Evolutionary conservation across 2,888 invertebrate genomes (phyloP).

Genomic region (Macrosiphum euphorbiae): DNA sequence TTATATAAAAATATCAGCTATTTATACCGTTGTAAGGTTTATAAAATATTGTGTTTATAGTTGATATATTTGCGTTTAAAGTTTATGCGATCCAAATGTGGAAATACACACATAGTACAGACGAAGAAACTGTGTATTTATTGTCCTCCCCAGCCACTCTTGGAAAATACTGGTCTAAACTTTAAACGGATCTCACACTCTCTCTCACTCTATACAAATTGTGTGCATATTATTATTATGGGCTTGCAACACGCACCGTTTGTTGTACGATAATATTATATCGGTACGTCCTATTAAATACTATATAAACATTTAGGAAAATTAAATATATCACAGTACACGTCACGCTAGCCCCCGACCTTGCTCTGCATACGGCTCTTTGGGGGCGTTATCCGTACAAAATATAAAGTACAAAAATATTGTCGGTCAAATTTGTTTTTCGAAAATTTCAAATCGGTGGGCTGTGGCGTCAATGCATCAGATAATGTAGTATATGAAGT

Average conservation of each 20-base stretch:
- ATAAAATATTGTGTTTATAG: background rate
- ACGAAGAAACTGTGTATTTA: background rate
- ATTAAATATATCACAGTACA: background rate
- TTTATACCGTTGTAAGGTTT: background rate
- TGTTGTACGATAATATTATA: background rate
- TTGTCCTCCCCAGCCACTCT: background rate
- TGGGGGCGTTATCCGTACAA: background rate
- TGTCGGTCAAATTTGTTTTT: background rate
- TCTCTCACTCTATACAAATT: background rate
- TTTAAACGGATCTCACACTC: background rate
- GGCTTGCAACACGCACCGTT: background rate
- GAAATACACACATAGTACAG: background rate
- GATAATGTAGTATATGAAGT: background rate
- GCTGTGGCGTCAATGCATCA: background rate
- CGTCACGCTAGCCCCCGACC: background rate
- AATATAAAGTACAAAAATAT: background rate
- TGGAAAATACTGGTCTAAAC: background rate
- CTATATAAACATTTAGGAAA: background rate
- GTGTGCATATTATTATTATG: background rate
- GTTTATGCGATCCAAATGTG: background rate
- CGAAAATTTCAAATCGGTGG: background rate
- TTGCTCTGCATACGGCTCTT: background rate
- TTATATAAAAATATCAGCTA: background rate
- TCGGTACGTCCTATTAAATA: background rate
- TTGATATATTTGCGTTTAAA: background rate